Evolutionary conservation across 2,888 invertebrate species (phyloP).

Genomic region (Elmis aenea): DNA sequence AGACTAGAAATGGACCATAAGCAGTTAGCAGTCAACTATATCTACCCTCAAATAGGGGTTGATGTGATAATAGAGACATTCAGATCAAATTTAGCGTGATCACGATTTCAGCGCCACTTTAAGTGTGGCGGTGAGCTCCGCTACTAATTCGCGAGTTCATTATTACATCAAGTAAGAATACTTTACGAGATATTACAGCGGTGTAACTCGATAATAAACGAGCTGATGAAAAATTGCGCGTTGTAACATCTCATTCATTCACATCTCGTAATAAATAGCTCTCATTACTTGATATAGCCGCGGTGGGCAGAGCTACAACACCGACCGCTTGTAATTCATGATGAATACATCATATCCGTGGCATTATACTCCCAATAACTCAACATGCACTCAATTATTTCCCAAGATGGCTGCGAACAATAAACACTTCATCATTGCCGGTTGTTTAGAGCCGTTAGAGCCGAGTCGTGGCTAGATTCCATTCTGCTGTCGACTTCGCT

Average conservation of each 20-base stretch:
- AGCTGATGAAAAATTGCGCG: slow-evolving; percentile 16
- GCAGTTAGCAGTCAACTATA: slow-evolving; percentile 30
- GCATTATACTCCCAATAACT: slow-evolving; percentile 18
- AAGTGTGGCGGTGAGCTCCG: slow-evolving; percentile 14
- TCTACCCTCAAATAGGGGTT: slow-evolving; percentile 34
- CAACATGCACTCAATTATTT: slow-evolving; percentile 23
- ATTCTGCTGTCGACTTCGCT: slow-evolving; percentile 40
- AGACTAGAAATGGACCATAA: slow-evolving; percentile 22
- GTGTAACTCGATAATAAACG: slow-evolving; percentile 14
- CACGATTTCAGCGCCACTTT: slow-evolving; percentile 18
- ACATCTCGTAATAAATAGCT: slow-evolving; percentile 14
- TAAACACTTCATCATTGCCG: slow-evolving; percentile 30
- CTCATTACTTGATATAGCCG: slow-evolving; percentile 14
- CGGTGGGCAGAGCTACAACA: slow-evolving; percentile 14
- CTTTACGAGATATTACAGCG: slow-evolving; percentile 12
- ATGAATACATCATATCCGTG: slow-evolving; percentile 16
- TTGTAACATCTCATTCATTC: slow-evolving; percentile 13
- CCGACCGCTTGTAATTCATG: slow-evolving; percentile 14
- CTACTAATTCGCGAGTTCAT: slow-evolving; percentile 17
- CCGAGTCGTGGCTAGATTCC: slow-evolving; percentile 40
- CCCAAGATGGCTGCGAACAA: slow-evolving; percentile 23
- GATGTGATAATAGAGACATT: slow-evolving; percentile 42
- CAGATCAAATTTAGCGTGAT: slow-evolving; percentile 42
- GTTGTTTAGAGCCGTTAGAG: slow-evolving; percentile 30
- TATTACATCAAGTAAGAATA: slow-evolving; percentile 15